Evolutionary conservation across 2,888 invertebrate genomes (phyloP).

Genomic region (Podabrus alpinus): DNA sequence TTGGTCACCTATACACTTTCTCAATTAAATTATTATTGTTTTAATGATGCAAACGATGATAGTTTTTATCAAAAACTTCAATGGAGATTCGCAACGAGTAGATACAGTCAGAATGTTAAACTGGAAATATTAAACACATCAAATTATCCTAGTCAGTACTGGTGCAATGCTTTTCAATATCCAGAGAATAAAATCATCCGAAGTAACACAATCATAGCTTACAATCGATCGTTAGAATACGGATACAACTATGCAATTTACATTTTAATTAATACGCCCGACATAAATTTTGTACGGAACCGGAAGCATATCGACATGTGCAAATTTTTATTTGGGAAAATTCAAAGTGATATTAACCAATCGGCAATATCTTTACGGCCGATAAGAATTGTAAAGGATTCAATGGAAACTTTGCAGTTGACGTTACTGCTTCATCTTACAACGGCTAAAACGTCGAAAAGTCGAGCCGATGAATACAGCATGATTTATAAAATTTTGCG

Average conservation of each 20-base stretch:
- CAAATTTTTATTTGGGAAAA: not conserved
- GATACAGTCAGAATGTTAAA: not conserved
- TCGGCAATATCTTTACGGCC: not conserved
- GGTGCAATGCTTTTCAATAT: conserved; percentile 33
- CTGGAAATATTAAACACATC: not conserved
- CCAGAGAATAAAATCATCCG: conserved; percentile 10
- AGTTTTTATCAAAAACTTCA: not conserved
- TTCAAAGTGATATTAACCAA: not conserved
- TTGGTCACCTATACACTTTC: not conserved
- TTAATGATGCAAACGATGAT: not conserved
- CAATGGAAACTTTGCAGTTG: not conserved
- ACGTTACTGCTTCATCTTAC: conserved; percentile 6
- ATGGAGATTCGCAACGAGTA: not conserved
- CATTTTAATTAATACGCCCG: not conserved
- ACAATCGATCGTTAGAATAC: not conserved
- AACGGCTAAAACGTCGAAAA: not conserved
- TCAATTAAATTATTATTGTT: not conserved
- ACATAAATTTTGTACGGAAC: not conserved
- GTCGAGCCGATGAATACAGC: not conserved
- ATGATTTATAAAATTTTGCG: not conserved
- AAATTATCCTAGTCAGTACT: conserved; percentile 27
- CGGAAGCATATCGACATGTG: conserved; percentile 1
- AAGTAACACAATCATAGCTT: conserved; percentile 25
- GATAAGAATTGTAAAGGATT: not conserved
- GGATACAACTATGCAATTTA: conserved; percentile 8